These are phyloP conservation scores for Holotrichia oblita DNA, from an alignment of 1,140 invertebrate genomes.

Conservation along the genomic window DNA sequence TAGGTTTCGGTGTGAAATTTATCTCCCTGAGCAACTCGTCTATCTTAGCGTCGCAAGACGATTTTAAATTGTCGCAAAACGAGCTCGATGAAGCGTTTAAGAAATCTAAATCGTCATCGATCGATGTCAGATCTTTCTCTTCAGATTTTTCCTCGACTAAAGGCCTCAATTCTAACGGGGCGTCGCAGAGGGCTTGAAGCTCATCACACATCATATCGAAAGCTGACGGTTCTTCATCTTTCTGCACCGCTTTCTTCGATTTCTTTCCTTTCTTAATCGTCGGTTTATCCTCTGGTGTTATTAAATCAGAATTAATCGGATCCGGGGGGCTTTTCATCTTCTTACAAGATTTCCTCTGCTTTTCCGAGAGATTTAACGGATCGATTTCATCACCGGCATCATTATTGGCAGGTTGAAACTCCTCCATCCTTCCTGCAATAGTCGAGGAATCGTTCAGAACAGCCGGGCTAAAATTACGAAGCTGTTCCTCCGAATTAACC, in stretches of 20 bases:
- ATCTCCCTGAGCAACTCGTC: slow-evolving; percentile 11
- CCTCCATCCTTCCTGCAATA: too few relatives aligned
- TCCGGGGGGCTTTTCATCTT: too few relatives aligned
- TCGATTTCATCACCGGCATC: too few relatives aligned
- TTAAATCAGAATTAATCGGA: too few relatives aligned
- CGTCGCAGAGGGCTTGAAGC: background rate
- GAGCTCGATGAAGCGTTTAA: background rate
- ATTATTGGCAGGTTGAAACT: too few relatives aligned
- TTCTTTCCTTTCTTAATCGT: background rate
- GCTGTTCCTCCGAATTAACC: too few relatives aligned
- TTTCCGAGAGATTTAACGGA: too few relatives aligned
- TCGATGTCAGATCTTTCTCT: background rate
- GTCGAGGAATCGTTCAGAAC: too few relatives aligned
- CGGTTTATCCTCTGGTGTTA: background rate
- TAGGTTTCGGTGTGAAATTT: slow-evolving; percentile 12
- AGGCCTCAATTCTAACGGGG: background rate
- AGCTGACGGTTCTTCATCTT: background rate
- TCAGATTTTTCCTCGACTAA: background rate
- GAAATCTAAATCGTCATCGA: slow-evolving; percentile 16
- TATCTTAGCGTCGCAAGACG: slow-evolving; percentile 6
- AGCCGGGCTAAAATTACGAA: too few relatives aligned
- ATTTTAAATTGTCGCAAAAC: background rate
- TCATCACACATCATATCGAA: slow-evolving; percentile 18
- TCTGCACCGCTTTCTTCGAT: background rate
- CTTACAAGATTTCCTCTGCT: too few relatives aligned